Percentiles rank a stretch among this genome's conserved stretches.
phyloP scores from a whole-genome alignment of 2,113 vertebrate genomes.

The Myotis lucifugus region DNA sequence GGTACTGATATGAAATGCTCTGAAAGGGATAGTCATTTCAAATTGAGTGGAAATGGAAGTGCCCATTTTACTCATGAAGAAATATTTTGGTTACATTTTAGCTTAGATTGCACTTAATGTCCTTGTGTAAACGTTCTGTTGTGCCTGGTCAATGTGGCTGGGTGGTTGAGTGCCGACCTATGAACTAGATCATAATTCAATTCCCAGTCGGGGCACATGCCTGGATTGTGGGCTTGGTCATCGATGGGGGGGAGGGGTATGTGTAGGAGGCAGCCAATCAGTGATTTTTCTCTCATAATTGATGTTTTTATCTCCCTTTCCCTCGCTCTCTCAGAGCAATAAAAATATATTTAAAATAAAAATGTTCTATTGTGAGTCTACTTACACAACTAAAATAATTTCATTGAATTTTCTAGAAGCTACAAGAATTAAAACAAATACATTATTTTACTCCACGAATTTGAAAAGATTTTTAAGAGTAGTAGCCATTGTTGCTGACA shows the following conservation, averaged over 20 bases:
- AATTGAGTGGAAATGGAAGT: background rate
- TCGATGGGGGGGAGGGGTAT: no score
- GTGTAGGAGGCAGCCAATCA: no score
- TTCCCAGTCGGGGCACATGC: no score
- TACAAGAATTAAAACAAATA: constrained; percentile 10
- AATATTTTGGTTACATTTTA: background rate
- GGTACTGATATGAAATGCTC: constrained; percentile 42
- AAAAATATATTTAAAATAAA: no score
- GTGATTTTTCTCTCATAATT: no score
- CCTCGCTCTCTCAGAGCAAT: no score
- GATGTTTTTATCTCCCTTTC: no score
- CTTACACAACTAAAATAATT: constrained; percentile 18
- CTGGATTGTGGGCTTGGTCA: no score
- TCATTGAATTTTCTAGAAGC: constrained; percentile 38
- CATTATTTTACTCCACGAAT: background rate
- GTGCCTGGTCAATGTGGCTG: no score
- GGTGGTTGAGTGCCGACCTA: no score
- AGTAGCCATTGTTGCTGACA: background rate
- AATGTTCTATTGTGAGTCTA: background rate
- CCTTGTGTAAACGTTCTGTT: background rate
- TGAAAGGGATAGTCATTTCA: background rate
- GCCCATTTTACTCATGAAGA: background rate
- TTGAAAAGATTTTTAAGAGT: background rate
- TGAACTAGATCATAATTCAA: no score
- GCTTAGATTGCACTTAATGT: background rate